Percentiles rank a stretch among this genome's conserved stretches.
phyloP scores from a whole-genome alignment of 2,797 vertebrate species.

The Parambassis ranga region DNA sequence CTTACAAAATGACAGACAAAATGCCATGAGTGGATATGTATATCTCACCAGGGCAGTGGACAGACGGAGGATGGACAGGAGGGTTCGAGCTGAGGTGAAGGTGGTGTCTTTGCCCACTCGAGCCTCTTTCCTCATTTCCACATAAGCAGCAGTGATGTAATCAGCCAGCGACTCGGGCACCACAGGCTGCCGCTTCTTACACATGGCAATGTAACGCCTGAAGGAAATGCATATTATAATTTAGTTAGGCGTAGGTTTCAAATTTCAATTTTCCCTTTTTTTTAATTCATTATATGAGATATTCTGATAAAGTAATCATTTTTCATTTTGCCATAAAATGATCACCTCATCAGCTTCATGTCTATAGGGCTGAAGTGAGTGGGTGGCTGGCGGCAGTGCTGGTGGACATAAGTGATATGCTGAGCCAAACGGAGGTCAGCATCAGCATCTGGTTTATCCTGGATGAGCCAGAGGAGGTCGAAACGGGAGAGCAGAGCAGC shows the following conservation, averaged over 20 bases:
- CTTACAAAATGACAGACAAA: too few relatives aligned
- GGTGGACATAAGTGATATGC: conserved; percentile 95
- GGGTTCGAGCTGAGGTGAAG: conserved; percentile 91
- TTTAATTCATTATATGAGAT: neutral
- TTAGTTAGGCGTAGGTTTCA: neutral
- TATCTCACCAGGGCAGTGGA: conserved; percentile 90
- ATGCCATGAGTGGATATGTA: neutral
- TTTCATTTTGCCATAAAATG: neutral
- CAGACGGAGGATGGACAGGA: conserved; percentile 90
- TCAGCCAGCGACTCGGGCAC: conserved; percentile 87
- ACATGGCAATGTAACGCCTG: conserved; percentile 89
- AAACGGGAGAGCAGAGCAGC: conserved; percentile 92
- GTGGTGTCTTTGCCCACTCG: conserved; percentile 90
- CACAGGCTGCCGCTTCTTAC: conserved; percentile 84
- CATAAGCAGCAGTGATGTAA: conserved; percentile 93
- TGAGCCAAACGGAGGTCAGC: conserved; percentile 90
- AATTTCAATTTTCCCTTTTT: neutral
- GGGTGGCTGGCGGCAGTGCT: conserved; percentile 90
- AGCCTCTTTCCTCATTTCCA: conserved; percentile 95
- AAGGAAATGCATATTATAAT: neutral
- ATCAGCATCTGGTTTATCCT: conserved; percentile 89
- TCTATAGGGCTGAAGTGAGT: conserved; percentile 87
- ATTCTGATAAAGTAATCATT: neutral
- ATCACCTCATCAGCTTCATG: conserved; percentile 90
- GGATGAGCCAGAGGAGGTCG: conserved; percentile 93